Percentiles rank a stretch among this genome's conserved stretches.
These are phyloP conservation scores for Geopemphigus sp. DNA, from an alignment of 1,140 invertebrate species.

Conservation along the genomic window DNA sequence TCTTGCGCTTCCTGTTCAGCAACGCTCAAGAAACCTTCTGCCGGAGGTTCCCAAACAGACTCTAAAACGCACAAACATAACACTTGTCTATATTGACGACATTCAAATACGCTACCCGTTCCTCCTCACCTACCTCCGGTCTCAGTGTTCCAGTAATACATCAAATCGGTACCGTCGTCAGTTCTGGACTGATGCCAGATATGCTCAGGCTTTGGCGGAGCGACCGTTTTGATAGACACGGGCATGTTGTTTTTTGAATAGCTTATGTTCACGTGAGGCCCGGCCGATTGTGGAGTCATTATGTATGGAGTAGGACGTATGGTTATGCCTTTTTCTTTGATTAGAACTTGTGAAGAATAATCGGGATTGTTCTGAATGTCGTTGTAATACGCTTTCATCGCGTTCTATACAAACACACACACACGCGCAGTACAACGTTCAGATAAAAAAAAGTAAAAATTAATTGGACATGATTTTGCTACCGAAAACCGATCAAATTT, in stretches of 20 bases:
- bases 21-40: slow-evolving; percentile 65
- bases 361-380: slow-evolving; percentile 73
- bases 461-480: not conserved
- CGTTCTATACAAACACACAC: slow-evolving; percentile 59
- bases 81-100: too few relatives aligned
- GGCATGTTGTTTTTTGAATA: slow-evolving; percentile 54
- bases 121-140: slow-evolving; percentile 65
- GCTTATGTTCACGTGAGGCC: slow-evolving; percentile 56
- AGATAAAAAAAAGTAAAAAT: too few relatives aligned
- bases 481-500: too few relatives aligned
- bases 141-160: slow-evolving; percentile 77
- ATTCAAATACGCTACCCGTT: not conserved
- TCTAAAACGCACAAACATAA: slow-evolving; percentile 56
- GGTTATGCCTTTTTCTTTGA: slow-evolving; percentile 51
- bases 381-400: slow-evolving; percentile 77
- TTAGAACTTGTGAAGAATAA: slow-evolving; percentile 63
- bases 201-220: slow-evolving; percentile 53
- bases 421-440: too few relatives aligned
- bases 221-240: slow-evolving; percentile 54
- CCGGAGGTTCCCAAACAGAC: slow-evolving; percentile 65
- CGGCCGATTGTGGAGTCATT: slow-evolving; percentile 44
- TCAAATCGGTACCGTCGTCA: slow-evolving; percentile 65
- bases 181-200: slow-evolving; percentile 71
- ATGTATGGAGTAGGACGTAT: slow-evolving; percentile 46
- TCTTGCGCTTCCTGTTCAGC: slow-evolving; percentile 60